A percentile compares a stretch with the other conserved stretches of the same genome.
phyloP scores from a whole-genome alignment of 30 jellyfish, hydroid and myxozoan genomes.

The Nemopilema nomurai region DNA sequence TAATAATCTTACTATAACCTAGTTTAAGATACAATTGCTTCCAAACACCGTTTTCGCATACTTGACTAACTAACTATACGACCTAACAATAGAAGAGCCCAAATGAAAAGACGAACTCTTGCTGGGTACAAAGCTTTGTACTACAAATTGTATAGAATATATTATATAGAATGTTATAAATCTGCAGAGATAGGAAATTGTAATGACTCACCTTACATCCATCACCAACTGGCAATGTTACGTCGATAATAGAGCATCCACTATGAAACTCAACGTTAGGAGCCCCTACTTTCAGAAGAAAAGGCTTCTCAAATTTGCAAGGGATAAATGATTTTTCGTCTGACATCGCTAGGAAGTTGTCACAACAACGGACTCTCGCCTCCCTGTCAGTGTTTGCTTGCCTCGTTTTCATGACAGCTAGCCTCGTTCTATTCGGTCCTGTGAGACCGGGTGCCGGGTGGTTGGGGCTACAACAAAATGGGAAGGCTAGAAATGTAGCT shows the following conservation, averaged over 20 bases:
- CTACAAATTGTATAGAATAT: too few relatives aligned
- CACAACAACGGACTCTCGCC: neutral
- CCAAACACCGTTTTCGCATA: too few relatives aligned
- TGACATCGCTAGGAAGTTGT: neutral
- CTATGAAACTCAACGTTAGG: conserved; percentile 38
- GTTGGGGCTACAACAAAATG: too few relatives aligned
- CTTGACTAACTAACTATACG: too few relatives aligned
- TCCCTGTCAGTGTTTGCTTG: neutral
- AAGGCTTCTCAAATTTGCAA: conserved; percentile 2
- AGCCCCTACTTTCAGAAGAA: conserved; percentile 46
- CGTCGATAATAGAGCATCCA: conserved; percentile 67
- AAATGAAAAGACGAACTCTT: too few relatives aligned
- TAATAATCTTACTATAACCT: too few relatives aligned
- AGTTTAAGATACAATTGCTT: too few relatives aligned
- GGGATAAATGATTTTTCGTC: conserved; percentile 30
- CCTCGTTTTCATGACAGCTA: neutral
- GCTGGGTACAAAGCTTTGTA: too few relatives aligned
- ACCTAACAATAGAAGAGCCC: too few relatives aligned
- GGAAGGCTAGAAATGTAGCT: too few relatives aligned
- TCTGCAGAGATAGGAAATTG: neutral
- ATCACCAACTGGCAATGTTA: conserved; percentile 13
- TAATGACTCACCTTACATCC: conserved; percentile 34
- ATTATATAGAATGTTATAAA: neutral
- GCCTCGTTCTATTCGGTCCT: too few relatives aligned
- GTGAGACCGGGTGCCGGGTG: too few relatives aligned